Conservation (phyloP, 1,140 invertebrate species). For the Propsilocerus akamusi region DNA sequence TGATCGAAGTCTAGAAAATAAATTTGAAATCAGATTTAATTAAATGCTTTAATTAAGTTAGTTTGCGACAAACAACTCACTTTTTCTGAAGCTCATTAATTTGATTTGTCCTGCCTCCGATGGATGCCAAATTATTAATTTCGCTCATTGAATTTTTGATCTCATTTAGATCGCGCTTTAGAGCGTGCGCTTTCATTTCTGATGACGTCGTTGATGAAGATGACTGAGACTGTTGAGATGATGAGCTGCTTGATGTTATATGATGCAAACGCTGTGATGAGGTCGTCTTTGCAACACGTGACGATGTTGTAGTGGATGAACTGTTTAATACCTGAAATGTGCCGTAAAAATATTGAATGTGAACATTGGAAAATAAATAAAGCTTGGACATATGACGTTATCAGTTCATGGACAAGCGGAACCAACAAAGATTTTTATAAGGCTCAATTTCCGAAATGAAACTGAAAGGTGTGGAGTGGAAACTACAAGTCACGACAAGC, state of each 20-base stretch:
- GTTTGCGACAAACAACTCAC: slow-evolving; percentile 5
- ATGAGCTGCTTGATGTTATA: slow-evolving; percentile 26
- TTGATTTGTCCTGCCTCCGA: slow-evolving; percentile 12
- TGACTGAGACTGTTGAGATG: slow-evolving; percentile 28
- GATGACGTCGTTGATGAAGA: slow-evolving; percentile 30
- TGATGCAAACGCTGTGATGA: slow-evolving; percentile 29
- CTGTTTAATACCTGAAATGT: slow-evolving; percentile 20
- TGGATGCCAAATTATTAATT: slow-evolving; percentile 38
- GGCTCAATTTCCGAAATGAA: not conserved
- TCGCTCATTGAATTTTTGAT: slow-evolving; percentile 58
- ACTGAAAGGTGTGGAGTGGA: not conserved
- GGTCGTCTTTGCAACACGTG: slow-evolving; percentile 32
- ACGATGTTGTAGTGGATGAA: slow-evolving; percentile 24
- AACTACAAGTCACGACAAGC: not conserved
- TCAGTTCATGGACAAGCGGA: not conserved
- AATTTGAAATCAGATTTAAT: not conserved
- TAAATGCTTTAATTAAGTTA: slow-evolving; percentile 5
- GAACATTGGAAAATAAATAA: not conserved
- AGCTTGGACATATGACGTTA: too few species aligned
- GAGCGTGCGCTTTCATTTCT: slow-evolving; percentile 44
- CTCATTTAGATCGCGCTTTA: slow-evolving; percentile 55
- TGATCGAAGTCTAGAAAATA: slow-evolving; percentile 31
- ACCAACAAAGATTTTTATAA: not conserved
- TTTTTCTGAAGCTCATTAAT: not conserved
- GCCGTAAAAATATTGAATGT: not conserved